Percentiles rank a stretch among this genome's conserved stretches.
These are phyloP conservation scores for Antechinus stuartii DNA, from an alignment of 2,113 vertebrate genomes.

Conservation along the genomic window DNA sequence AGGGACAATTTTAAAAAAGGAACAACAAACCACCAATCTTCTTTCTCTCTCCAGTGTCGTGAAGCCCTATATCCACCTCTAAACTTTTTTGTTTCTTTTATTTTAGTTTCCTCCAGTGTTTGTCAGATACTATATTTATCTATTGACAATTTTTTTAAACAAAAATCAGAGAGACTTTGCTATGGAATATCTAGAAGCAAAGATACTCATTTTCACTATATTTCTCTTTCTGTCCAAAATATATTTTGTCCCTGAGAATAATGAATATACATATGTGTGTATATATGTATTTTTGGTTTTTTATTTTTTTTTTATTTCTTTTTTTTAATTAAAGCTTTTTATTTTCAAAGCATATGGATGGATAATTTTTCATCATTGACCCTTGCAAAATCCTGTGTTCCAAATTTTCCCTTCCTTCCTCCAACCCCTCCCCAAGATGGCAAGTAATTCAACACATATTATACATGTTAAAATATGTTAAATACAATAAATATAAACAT, in stretches of 20 bases:
- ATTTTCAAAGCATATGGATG: too few species aligned
- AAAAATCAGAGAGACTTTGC: background rate
- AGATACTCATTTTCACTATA: background rate
- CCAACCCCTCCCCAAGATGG: too few species aligned
- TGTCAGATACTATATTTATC: background rate
- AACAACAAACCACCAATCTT: too few species aligned
- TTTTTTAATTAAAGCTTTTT: too few species aligned
- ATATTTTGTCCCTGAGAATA: background rate
- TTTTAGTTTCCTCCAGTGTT: background rate
- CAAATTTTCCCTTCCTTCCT: too few species aligned
- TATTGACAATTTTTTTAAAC: background rate
- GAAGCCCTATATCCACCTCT: background rate
- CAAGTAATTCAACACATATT: too few species aligned
- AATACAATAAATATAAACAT: too few species aligned
- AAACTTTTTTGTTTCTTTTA: background rate
- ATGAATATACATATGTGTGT: background rate
- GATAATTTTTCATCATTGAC: too few species aligned
- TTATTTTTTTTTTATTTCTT: too few species aligned
- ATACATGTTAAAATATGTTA: too few species aligned
- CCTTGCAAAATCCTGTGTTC: too few species aligned
- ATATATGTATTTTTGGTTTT: too few species aligned
- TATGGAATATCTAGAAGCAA: background rate
- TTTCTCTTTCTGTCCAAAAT: background rate
- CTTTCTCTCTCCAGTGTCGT: background rate
- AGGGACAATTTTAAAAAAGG: background rate